These are phyloP conservation scores for Hestina assimilis DNA, from an alignment of 1,140 invertebrate genomes.

Conservation along the genomic window DNA sequence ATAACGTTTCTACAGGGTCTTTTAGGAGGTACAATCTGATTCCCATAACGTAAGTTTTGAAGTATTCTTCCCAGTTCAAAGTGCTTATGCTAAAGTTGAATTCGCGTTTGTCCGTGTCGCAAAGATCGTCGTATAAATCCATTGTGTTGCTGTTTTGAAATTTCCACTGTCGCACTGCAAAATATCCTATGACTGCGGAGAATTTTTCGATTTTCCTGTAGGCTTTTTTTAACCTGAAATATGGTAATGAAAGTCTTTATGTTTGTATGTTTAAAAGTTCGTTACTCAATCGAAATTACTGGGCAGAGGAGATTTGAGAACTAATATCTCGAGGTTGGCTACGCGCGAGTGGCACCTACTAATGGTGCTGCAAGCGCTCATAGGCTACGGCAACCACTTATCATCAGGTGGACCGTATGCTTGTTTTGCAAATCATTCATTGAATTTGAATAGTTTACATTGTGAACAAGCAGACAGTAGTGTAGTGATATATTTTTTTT, in stretches of 20 bases:
- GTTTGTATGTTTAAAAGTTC: no score
- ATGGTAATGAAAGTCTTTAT: not conserved
- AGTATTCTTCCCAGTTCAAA: conserved; percentile 81
- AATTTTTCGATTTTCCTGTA: conserved; percentile 87
- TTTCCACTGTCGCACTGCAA: conserved; percentile 84
- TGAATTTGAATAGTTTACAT: no score
- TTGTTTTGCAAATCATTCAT: no score
- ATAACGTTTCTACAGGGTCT: conserved; percentile 78
- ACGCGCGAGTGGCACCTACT: no score
- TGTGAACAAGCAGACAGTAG: no score
- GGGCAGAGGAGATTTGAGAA: no score
- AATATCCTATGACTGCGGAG: conserved; percentile 84
- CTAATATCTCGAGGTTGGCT: no score
- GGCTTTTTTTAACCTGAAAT: conserved; percentile 83
- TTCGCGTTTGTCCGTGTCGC: conserved; percentile 77
- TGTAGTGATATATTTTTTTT: no score
- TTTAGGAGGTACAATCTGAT: conserved; percentile 80
- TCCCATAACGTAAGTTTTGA: conserved; percentile 79
- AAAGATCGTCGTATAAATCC: conserved; percentile 59
- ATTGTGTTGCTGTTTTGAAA: conserved; percentile 84
- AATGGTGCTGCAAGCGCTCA: no score
- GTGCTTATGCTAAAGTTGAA: conserved; percentile 50
- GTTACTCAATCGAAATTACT: no score
- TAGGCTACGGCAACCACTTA: no score
- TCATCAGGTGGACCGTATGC: no score